A percentile compares a stretch with the other conserved stretches of the same genome.
phyloP scores from a whole-genome alignment of 2,888 invertebrate species.

The Acrobasis repandana region DNA sequence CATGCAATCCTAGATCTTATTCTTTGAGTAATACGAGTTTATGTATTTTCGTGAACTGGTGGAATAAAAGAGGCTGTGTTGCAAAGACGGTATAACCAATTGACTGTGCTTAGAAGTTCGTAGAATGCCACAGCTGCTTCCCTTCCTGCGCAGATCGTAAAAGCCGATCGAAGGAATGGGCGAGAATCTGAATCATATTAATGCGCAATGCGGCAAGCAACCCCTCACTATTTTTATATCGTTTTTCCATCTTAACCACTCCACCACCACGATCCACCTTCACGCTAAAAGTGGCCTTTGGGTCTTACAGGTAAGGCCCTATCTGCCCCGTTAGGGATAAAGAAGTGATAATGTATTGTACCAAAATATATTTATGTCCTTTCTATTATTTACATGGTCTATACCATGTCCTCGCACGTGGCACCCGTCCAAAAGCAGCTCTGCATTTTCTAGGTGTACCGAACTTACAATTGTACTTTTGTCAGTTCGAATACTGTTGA shows the following conservation, averaged over 20 bases:
- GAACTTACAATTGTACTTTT: constrained; percentile 12
- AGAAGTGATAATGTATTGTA: too few species aligned
- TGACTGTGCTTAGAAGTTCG: constrained; percentile 11
- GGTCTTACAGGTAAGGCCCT: too few species aligned
- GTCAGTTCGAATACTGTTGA: constrained; percentile 5
- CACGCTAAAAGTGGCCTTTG: too few species aligned
- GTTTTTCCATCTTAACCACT: too few species aligned
- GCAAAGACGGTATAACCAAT: constrained; percentile 11
- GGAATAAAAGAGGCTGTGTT: constrained; percentile 1
- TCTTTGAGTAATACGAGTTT: neutral
- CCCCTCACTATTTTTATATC: too few species aligned
- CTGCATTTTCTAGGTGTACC: constrained; percentile 7
- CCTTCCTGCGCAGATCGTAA: too few species aligned
- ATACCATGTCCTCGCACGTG: neutral
- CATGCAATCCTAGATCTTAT: neutral
- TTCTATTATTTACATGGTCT: neutral
- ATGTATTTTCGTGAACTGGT: neutral
- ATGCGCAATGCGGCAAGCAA: too few species aligned
- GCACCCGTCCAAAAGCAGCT: neutral
- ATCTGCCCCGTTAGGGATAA: too few species aligned
- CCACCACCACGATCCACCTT: too few species aligned
- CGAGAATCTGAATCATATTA: too few species aligned
- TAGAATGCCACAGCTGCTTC: neutral
- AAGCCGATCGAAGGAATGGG: too few species aligned
- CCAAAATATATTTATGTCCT: neutral